Base-by-base conservation (phyloP, 2,113 vertebrate genomes). In the Eurypyga helias region DNA sequence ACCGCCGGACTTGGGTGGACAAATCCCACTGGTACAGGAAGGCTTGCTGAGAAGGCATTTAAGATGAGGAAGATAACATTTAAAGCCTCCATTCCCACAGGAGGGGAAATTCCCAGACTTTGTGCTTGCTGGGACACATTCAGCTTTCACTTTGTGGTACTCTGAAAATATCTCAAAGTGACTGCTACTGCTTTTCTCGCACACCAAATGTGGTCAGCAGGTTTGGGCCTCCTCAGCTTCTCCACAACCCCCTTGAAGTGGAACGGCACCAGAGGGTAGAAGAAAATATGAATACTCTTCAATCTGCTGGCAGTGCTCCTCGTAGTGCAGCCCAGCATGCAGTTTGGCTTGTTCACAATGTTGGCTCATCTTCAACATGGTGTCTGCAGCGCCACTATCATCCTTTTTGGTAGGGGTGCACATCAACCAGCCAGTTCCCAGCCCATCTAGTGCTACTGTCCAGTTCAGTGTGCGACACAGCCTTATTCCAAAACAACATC, bases 331-430 rank as follows among this genome's bases (percentile, higher is more conserved):
- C 26, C 52, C 45, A 83, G 36, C 21, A 19, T 4, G 7, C 1
- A 66, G 29, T 29, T 23, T 52, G 64, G 34, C 23, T 26, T 14
- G 10, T 34, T 80, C 67, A 73, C 21, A 58, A 13, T 2, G 33
- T 28, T 14, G 7, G 17, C n/a, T 91, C 41, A 41, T 45, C 60
- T 52, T 85, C 33, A 90, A 41, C 21, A 33, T 4, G 8, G 6
- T 26, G 33, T 18, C 26, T 2, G 2, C 26, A 45, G 52, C 24
- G 71, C 64, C 57, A 17, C 34, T 23, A 6, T 0, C 0, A 41
- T 61, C 58, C 51, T 45, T 52, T n/a, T 45, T 18, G 4, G 9
- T 7, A 61, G 21, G 25, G 51, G 16, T 61, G 45, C 54, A 66
- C 21, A 41, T 14, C n/a, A 57, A 11, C 2, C 49, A 91, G 49